Evolutionary conservation across 2,888 invertebrate genomes (phyloP).

Genomic region (Erebia epiphron): DNA sequence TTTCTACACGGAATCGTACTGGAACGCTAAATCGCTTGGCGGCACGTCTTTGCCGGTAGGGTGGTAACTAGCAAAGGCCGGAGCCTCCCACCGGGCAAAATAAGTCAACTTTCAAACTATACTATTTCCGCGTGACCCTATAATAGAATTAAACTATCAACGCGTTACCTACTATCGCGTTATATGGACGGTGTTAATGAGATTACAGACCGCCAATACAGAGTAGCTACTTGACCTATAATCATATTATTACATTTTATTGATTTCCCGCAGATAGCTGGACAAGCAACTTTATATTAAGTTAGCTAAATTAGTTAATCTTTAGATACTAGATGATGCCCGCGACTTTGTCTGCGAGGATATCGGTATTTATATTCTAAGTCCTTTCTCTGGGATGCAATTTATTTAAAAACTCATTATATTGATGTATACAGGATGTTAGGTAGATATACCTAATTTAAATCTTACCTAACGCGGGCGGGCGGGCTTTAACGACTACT

Average conservation of each 20-base stretch:
- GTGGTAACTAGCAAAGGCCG: too few species aligned
- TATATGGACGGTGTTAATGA: constrained; percentile 6
- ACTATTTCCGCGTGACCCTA: not conserved
- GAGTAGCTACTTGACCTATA: constrained; percentile 9
- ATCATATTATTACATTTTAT: constrained; percentile 9
- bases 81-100: too few species aligned
- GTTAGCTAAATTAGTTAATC: not conserved
- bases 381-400: too few species aligned
- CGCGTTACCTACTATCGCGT: not conserved
- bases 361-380: not conserved
- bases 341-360: not conserved
- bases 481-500: too few species aligned
- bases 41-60: too few species aligned
- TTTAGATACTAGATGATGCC: too few species aligned
- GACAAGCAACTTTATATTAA: not conserved
- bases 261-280: not conserved
- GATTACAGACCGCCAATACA: constrained; percentile 2
- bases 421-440: not conserved
- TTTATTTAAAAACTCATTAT: not conserved
- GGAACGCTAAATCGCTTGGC: too few species aligned
- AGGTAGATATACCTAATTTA: too few species aligned
- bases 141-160: constrained; percentile 12
- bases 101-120: not conserved
- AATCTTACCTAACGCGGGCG: too few species aligned
- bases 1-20: too few species aligned